These are phyloP conservation scores for Coelopa frigida DNA, from an alignment of 1,140 invertebrate genomes.

Conservation along the genomic window DNA sequence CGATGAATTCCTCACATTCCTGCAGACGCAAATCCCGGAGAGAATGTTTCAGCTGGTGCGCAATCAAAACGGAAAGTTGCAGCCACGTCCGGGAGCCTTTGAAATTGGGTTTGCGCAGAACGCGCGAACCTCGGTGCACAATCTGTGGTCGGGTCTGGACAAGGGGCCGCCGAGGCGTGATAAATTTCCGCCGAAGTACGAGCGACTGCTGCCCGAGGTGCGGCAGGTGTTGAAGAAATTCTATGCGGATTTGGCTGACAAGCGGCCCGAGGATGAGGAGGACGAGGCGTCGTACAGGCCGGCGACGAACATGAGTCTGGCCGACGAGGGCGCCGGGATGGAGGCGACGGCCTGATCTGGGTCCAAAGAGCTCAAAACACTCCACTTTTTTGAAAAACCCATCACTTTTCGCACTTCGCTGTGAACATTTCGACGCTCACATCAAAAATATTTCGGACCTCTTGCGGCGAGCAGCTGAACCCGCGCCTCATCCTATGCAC, in stretches of 20 bases:
- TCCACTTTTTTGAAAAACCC: too few relatives aligned
- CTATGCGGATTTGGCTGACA: constrained; percentile 37
- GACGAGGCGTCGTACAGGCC: too few relatives aligned
- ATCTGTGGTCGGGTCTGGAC: constrained; percentile 27
- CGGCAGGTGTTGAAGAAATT: constrained; percentile 31
- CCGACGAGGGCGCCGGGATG: neutral
- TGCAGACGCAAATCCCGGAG: constrained; percentile 25
- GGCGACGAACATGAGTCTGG: too few relatives aligned
- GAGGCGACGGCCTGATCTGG: neutral
- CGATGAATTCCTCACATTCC: constrained; percentile 25
- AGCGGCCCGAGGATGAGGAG: too few relatives aligned
- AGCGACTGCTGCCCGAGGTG: constrained; percentile 24
- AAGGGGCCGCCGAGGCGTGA: constrained; percentile 32
- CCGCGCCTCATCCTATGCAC: too few relatives aligned
- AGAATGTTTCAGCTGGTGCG: constrained; percentile 28
- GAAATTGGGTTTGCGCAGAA: constrained; percentile 33
- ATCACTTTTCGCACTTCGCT: too few relatives aligned
- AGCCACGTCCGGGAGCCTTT: constrained; percentile 29
- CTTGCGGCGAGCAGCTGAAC: too few relatives aligned
- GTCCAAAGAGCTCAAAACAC: too few relatives aligned
- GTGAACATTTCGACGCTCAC: too few relatives aligned
- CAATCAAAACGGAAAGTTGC: constrained; percentile 27
- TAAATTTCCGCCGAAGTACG: constrained; percentile 29
- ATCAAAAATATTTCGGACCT: too few relatives aligned
- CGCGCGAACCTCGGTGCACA: constrained; percentile 34